Percentiles rank a stretch among this genome's conserved stretches.
These are phyloP conservation scores for Picus viridis DNA, from an alignment of 2,797 vertebrate species.

Conservation along the genomic window DNA sequence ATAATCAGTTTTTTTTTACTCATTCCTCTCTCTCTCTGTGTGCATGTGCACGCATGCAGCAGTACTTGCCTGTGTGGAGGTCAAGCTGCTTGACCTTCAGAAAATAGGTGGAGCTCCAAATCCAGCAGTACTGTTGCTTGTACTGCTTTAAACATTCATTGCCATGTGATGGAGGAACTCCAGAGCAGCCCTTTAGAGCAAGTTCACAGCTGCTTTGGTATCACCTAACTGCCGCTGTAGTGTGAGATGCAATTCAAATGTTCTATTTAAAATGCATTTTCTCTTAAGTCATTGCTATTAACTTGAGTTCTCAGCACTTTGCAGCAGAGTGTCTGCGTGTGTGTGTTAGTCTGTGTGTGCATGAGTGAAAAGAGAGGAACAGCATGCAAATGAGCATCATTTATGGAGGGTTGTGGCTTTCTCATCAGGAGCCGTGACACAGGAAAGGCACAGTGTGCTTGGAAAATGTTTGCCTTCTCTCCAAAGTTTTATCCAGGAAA, in stretches of 20 bases:
- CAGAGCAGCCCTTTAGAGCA: not conserved
- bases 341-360: no score
- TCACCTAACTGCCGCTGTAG: not conserved
- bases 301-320: not conserved
- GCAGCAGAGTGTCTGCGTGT: not conserved
- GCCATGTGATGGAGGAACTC: not conserved
- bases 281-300: not conserved
- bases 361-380: no score
- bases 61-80: not conserved
- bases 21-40: not conserved
- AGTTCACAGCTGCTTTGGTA: not conserved
- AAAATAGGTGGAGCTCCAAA: slow-evolving; percentile 20
- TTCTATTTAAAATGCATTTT: not conserved
- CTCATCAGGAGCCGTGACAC: rapidly evolving
- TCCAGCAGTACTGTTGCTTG: not conserved
- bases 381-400: not conserved
- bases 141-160: not conserved
- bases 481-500: not conserved
- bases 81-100: slow-evolving; percentile 3
- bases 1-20: slow-evolving; percentile 13
- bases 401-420: not conserved
- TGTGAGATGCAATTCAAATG: not conserved
- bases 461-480: not conserved
- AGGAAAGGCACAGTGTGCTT: not conserved
- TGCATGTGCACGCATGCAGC: not conserved